Percentiles rank a stretch among this genome's conserved stretches.
phyloP scores from a whole-genome alignment of 1,140 invertebrate genomes.

The Pomacea maculata region DNA sequence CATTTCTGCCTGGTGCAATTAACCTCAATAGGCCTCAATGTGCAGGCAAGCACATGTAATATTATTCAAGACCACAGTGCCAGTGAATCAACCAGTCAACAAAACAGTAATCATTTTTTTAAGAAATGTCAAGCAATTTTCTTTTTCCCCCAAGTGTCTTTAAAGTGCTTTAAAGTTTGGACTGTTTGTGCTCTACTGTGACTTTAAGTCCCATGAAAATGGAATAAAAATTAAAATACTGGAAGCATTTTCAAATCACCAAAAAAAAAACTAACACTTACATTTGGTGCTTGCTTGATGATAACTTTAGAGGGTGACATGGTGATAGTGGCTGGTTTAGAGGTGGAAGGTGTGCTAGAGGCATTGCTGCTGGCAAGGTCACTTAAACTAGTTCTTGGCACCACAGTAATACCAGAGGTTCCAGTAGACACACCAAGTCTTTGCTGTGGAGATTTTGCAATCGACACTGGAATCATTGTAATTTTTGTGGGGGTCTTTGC shows the following conservation, averaged over 20 bases:
- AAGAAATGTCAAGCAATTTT: too few species aligned
- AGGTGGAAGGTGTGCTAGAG: conserved; percentile 15
- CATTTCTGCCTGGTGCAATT: too few species aligned
- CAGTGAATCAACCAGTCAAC: too few species aligned
- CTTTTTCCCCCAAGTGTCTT: too few species aligned
- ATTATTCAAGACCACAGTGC: too few species aligned
- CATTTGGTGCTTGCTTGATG: conserved; percentile 56
- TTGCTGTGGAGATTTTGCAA: conserved; percentile 62
- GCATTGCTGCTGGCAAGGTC: conserved; percentile 30
- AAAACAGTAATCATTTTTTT: too few species aligned
- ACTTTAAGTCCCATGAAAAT: too few species aligned
- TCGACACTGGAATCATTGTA: conserved; percentile 63
- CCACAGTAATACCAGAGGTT: conserved; percentile 31
- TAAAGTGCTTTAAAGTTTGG: too few species aligned
- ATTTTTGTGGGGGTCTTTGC: conserved; percentile 63
- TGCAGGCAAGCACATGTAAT: too few species aligned
- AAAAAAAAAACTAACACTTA: conserved; percentile 30
- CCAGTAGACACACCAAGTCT: conserved; percentile 51
- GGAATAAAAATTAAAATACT: too few species aligned
- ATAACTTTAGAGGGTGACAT: conserved; percentile 65
- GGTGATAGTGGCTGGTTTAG: conserved; percentile 68
- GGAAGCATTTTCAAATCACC: not conserved
- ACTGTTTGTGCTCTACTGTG: too few species aligned
- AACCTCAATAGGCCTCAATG: too few species aligned
- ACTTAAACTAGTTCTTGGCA: conserved; percentile 34